A percentile compares a stretch with the other conserved stretches of the same genome.
phyloP scores from a whole-genome alignment of 1,140 invertebrate species.

The Macrobrachium rosenbergii region DNA sequence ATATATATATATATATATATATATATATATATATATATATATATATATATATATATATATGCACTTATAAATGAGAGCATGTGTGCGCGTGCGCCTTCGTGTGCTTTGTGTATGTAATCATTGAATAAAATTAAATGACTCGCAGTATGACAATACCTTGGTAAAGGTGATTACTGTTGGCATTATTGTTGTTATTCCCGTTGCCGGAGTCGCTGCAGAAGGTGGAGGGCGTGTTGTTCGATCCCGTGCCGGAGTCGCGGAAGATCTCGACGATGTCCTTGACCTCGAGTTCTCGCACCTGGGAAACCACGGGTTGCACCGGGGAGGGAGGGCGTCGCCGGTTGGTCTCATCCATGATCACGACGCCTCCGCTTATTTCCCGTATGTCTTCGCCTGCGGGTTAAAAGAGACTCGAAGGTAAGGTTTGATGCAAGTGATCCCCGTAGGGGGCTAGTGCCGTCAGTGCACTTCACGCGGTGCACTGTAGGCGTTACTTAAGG shows the following conservation, averaged over 20 bases:
- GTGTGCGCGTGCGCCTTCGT: neutral
- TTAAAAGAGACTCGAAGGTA: neutral
- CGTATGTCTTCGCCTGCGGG: neutral
- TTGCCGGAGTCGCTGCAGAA: slow-evolving; percentile 23
- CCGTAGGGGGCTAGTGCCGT: too few relatives aligned
- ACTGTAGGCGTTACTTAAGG: too few relatives aligned
- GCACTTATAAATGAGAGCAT: too few relatives aligned
- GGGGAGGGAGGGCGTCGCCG: neutral
- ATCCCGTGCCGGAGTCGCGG: slow-evolving; percentile 29
- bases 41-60: neutral
- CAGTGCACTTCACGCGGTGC: too few relatives aligned
- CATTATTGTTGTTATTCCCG: neutral
- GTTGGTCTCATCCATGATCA: neutral
- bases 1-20: neutral
- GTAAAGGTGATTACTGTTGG: neutral
- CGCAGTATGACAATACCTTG: too few relatives aligned
- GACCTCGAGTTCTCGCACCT: neutral
- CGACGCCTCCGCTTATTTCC: neutral
- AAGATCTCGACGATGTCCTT: slow-evolving; percentile 19
- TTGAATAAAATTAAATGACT: neutral
- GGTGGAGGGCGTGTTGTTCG: slow-evolving; percentile 33
- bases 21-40: neutral
- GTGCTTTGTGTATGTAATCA: neutral
- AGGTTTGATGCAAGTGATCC: too few relatives aligned
- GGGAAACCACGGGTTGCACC: neutral